Conservation (phyloP, 2,797 vertebrate genomes). For the Megaceryle alcyon region DNA sequence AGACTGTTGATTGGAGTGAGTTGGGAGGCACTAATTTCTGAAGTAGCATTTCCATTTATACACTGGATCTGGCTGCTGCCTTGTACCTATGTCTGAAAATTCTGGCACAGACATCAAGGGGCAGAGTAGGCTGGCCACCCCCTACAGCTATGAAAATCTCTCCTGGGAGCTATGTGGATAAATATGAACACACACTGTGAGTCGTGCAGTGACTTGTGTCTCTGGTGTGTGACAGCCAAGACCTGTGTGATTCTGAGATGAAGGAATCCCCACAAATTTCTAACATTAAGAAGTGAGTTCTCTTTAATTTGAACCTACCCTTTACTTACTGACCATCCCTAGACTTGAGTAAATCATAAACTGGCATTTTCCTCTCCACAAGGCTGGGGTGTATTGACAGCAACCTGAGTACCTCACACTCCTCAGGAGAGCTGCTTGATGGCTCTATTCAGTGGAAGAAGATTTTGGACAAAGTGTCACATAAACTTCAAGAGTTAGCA, state of each 20-base stretch:
- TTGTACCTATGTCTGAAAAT: background rate
- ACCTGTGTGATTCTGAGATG: background rate
- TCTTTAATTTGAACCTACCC: background rate
- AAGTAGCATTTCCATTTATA: background rate
- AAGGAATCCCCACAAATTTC: background rate
- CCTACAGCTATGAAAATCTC: background rate
- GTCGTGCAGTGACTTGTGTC: background rate
- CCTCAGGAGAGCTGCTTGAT: background rate
- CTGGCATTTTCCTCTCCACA: background rate
- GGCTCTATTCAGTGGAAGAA: background rate
- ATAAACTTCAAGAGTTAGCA: background rate
- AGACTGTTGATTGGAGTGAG: background rate
- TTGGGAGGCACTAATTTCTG: background rate
- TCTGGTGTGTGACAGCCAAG: background rate
- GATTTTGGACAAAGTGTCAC: background rate
- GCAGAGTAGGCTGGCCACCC: background rate
- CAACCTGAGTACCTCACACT: background rate
- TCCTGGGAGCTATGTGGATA: background rate
- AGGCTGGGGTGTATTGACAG: background rate
- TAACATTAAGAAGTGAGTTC: background rate
- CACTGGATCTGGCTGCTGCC: background rate
- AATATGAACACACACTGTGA: accelerated
- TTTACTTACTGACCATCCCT: background rate
- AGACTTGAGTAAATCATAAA: background rate
- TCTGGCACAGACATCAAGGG: background rate